phyloP scores from a whole-genome alignment of 2,797 vertebrate genomes.

The Limosa lapponica region DNA sequence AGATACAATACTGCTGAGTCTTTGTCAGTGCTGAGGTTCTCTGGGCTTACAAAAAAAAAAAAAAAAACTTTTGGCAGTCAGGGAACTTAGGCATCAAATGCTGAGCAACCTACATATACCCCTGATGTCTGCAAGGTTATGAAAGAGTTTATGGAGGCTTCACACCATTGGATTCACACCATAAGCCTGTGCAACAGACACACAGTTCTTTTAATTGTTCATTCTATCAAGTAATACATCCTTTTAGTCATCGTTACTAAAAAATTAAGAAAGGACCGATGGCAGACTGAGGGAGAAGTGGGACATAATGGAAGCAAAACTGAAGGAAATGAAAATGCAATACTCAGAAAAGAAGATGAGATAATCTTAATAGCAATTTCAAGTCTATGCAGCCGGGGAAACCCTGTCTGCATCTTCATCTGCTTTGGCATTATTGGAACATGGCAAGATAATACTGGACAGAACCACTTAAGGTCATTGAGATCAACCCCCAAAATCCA shows the following conservation, averaged over 20 bases:
- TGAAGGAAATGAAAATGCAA: neutral
- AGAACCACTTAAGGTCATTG: too few species aligned
- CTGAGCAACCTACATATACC: neutral
- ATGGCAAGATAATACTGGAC: neutral
- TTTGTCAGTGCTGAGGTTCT: neutral
- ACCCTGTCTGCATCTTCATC: neutral
- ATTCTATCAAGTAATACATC: neutral
- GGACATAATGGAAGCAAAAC: neutral
- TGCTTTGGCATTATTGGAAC: neutral
- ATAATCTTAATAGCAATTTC: neutral
- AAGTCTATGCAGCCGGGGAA: neutral
- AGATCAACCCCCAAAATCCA: neutral
- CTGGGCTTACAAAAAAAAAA: neutral
- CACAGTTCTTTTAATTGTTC: neutral
- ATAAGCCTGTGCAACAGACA: neutral
- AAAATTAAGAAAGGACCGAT: neutral
- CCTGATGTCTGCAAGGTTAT: neutral
- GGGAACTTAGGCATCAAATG: fast-evolving
- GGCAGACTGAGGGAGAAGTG: neutral
- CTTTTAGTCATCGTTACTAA: neutral
- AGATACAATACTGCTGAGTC: neutral
- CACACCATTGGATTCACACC: neutral
- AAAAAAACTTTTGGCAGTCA: neutral
- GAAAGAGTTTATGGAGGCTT: neutral
- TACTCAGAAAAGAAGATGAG: neutral